phyloP scores from a whole-genome alignment of 2,888 invertebrate species.

The Gastracanthus pulcherrimus region DNA sequence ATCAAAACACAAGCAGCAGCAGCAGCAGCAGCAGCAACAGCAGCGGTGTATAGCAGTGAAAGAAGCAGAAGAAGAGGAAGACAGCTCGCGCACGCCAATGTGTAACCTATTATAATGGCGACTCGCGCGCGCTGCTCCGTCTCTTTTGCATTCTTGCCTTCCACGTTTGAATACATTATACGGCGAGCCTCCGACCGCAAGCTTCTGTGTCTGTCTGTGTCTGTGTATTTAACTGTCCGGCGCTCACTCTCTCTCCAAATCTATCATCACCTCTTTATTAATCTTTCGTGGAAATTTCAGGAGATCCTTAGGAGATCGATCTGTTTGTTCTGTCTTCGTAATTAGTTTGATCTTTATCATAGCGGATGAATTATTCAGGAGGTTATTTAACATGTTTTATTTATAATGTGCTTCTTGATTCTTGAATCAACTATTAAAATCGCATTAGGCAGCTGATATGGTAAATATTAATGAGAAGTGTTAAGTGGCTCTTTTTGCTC shows the following conservation, averaged over 20 bases:
- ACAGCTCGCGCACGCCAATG: constrained; percentile 72
- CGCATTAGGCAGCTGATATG: constrained; percentile 6
- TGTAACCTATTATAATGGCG: constrained; percentile 70
- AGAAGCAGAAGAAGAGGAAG: constrained; percentile 63
- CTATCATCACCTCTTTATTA: constrained; percentile 42
- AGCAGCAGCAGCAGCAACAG: neutral
- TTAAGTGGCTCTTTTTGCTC: constrained; percentile 1
- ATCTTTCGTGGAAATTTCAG: constrained; percentile 10
- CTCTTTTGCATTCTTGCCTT: constrained; percentile 60
- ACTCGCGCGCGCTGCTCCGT: constrained; percentile 60
- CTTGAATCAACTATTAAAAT: constrained; percentile 39
- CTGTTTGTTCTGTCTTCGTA: constrained; percentile 20
- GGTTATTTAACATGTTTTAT: constrained; percentile 34
- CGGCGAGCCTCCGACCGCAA: neutral
- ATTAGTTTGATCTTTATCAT: constrained; percentile 39
- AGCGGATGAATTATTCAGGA: constrained; percentile 49
- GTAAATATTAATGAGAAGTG: constrained; percentile 16
- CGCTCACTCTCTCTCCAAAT: neutral
- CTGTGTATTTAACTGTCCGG: too few species aligned
- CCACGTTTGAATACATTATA: constrained; percentile 60
- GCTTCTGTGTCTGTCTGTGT: neutral
- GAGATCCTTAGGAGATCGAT: constrained; percentile 15
- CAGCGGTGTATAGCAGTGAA: too few species aligned
- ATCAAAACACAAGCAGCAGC: constrained; percentile 48
- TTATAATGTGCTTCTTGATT: constrained; percentile 9